Evolutionary conservation across 2,113 vertebrate genomes (phyloP).

Genomic region (Cettia cetti): DNA sequence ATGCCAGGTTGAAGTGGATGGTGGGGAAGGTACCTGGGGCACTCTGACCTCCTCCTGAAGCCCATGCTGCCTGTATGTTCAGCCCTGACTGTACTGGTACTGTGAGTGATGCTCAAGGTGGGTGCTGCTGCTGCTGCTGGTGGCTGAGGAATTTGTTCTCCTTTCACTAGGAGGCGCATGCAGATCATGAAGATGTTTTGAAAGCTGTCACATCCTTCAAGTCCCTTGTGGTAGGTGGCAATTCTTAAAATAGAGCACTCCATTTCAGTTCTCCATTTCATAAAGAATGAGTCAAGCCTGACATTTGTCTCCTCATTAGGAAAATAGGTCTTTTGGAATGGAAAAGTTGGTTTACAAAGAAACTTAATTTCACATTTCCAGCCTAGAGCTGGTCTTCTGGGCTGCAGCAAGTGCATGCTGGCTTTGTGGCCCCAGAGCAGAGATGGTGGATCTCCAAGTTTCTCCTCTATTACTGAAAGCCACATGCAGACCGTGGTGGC

Average conservation of each 20-base stretch:
- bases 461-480: slow-evolving; percentile 29
- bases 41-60: not conserved
- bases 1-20: not conserved
- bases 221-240: slow-evolving; percentile 87
- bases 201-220: slow-evolving; percentile 88
- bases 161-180: slow-evolving; percentile 88
- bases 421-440: not conserved
- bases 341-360: slow-evolving; percentile 57
- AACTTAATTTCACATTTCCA: not conserved
- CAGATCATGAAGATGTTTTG: slow-evolving; percentile 90
- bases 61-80: not conserved
- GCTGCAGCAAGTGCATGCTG: not conserved
- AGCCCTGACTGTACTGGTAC: not conserved
- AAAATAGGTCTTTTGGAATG: slow-evolving; percentile 47
- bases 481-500: not conserved
- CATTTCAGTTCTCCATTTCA: slow-evolving; percentile 42
- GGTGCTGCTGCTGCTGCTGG: not conserved
- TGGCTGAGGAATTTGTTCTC: slow-evolving; percentile 41
- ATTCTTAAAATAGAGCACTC: slow-evolving; percentile 54
- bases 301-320: slow-evolving; percentile 46
- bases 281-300: slow-evolving; percentile 43
- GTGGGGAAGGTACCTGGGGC: not conserved
- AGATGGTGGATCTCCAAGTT: slow-evolving; percentile 1
- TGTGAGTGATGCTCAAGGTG: not conserved
- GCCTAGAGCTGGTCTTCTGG: not conserved